phyloP scores from a whole-genome alignment of 2,113 vertebrate species.

The Brienomyrus longianalis region DNA sequence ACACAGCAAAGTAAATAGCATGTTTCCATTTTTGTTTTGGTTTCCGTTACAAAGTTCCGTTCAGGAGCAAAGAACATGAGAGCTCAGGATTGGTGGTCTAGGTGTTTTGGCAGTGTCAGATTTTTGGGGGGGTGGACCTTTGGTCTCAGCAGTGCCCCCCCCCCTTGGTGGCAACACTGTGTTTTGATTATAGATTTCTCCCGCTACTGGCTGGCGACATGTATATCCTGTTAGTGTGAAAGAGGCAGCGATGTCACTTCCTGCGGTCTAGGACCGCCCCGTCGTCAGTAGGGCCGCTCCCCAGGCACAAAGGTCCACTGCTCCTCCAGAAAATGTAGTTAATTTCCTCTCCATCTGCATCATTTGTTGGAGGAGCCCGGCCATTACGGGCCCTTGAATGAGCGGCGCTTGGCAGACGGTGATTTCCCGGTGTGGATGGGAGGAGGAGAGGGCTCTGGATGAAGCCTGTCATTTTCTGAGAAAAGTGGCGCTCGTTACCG shows the following conservation, averaged over 20 bases:
- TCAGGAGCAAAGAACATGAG: neutral
- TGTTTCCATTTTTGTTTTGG: neutral
- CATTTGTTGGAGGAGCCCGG: constrained; percentile 37
- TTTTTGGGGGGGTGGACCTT: neutral
- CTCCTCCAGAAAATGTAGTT: neutral
- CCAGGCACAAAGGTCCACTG: neutral
- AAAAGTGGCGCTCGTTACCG: neutral
- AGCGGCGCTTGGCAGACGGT: neutral
- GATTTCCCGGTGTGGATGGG: neutral
- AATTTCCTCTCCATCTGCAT: constrained; percentile 25
- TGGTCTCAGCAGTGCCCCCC: neutral
- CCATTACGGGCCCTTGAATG: constrained; percentile 49
- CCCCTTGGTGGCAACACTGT: neutral
- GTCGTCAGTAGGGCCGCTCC: neutral
- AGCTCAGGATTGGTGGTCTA: neutral
- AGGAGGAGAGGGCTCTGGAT: neutral
- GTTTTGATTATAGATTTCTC: neutral
- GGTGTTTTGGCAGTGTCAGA: neutral
- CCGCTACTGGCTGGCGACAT: neutral
- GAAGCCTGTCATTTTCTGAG: neutral
- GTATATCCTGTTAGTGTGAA: neutral
- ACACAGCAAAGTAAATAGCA: neutral
- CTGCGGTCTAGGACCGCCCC: neutral
- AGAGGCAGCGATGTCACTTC: neutral
- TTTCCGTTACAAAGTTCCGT: neutral